Evolutionary conservation across 2,888 invertebrate genomes (phyloP).

Genomic region (Plagodis dolabraria): DNA sequence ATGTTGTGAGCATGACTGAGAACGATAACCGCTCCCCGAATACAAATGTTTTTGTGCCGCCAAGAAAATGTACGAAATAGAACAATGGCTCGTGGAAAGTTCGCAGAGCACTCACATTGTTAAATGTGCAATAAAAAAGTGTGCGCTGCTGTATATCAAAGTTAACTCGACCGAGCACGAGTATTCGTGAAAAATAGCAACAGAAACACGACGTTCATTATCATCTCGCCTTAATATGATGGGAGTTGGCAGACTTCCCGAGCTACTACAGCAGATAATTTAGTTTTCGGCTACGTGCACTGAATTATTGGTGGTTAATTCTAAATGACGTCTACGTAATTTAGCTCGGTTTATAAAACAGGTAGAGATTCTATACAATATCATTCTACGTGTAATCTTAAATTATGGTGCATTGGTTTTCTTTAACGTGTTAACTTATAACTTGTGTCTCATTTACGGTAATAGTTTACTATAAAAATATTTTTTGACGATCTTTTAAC

Average conservation of each 20-base stretch:
- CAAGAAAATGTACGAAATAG: conserved; percentile 12
- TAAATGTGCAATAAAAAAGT: conserved; percentile 37
- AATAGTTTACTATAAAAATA: too few relatives aligned
- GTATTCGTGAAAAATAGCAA: conserved; percentile 54
- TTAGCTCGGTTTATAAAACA: conserved; percentile 7
- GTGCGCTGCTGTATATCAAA: conserved; percentile 44
- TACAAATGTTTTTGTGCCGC: conserved; percentile 23
- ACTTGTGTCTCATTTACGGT: too few relatives aligned
- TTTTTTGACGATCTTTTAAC: too few relatives aligned
- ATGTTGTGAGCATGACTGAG: conserved; percentile 40
- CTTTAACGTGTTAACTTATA: too few relatives aligned
- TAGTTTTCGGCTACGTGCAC: conserved; percentile 74
- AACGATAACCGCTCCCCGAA: conserved; percentile 41
- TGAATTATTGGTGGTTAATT: conserved; percentile 63
- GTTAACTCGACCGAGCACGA: conserved; percentile 40
- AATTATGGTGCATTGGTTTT: neutral
- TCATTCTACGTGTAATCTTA: neutral
- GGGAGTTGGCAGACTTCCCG: conserved; percentile 76
- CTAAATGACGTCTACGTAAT: conserved; percentile 37
- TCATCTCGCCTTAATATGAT: conserved; percentile 76
- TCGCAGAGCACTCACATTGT: conserved; percentile 30
- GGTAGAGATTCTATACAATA: neutral
- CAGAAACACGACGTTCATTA: conserved; percentile 68
- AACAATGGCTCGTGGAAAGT: conserved; percentile 28
- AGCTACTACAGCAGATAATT: conserved; percentile 66